Base-by-base conservation (phyloP, 2,888 invertebrate species). In the Meganola albula region DNA sequence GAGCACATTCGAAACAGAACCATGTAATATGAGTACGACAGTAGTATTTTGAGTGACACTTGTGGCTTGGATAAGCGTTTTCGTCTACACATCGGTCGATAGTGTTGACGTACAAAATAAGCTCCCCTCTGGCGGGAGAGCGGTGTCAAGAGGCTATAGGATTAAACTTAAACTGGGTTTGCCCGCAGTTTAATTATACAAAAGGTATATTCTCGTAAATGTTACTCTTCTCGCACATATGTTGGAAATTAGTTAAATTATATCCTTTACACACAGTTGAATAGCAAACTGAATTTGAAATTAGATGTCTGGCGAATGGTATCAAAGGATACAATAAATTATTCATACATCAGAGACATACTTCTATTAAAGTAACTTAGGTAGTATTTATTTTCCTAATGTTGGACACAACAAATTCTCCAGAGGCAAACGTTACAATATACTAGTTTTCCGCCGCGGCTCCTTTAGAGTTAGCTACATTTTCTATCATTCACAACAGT, bases 61-160 rank as follows among this genome's bases (percentile, higher is more conserved):
- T 66, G 66, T 63, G 47, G 60, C 64, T 55, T 50, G 63, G 58
- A 66, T 66, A 70, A 71, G 63, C 63, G 64, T 67, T 74, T 74
- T 76, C 73, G 71, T 72, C 71, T 74, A 70, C 62, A 71, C 73
- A 68, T 74, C 69, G 76, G 74, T 83, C 80, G 78, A 83, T 76
- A 82, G 79, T 77, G 80, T 82, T 80, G 80, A 79, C 79, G 78
- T 77, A 83, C 80, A 79, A 80, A 83, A 85, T 84, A 84, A 82
- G 75, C 80, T 79, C 73, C 77, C 77, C 76, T 68, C 58, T 50
- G 65, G 70, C 62, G 70, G 69, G 70, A 73, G 78, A 70, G 77
- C 68, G 78, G 79, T 80, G 83, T 85, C 84, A 85, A 84, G 83
- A 83, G 82, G 84, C 80, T 82, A 80, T 77, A 80, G 80, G 83